A percentile compares a stretch with the other conserved stretches of the same genome.
phyloP scores from a whole-genome alignment of 64 coral and sea anemone species.

The Anthopleura sola region DNA sequence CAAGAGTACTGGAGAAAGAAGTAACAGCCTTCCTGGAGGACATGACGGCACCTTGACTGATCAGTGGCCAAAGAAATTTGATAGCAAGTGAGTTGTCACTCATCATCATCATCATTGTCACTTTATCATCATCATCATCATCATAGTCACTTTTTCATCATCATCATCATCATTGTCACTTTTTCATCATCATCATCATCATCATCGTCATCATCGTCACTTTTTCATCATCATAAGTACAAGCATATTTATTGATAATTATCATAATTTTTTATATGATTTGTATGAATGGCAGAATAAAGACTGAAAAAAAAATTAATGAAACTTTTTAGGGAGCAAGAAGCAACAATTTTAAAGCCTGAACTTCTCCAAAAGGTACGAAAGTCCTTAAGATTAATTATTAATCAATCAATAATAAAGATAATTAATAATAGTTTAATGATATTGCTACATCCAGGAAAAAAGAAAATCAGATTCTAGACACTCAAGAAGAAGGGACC shows the following conservation, averaged over 20 bases:
- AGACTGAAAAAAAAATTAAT: not conserved
- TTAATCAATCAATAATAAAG: not conserved
- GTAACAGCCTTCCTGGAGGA: constrained; percentile 19
- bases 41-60: not conserved
- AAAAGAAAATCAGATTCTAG: constrained; percentile 9
- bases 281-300: too few species aligned
- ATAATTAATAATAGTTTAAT: not conserved
- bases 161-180: not conserved
- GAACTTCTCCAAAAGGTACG: not conserved
- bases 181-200: not conserved
- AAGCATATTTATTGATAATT: too few species aligned
- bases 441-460: not conserved
- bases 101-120: not conserved
- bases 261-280: too few species aligned
- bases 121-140: not conserved
- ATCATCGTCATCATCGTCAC: not conserved
- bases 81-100: constrained; percentile 15
- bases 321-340: not conserved
- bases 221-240: too few species aligned
- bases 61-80: constrained; percentile 33
- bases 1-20: constrained; percentile 5
- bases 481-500: constrained; percentile 6
- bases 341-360: constrained; percentile 31
- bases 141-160: not conserved
- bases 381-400: not conserved